Evolutionary conservation across 2,113 vertebrate genomes (phyloP).

Genomic region (Hippocampus barbouri): DNA sequence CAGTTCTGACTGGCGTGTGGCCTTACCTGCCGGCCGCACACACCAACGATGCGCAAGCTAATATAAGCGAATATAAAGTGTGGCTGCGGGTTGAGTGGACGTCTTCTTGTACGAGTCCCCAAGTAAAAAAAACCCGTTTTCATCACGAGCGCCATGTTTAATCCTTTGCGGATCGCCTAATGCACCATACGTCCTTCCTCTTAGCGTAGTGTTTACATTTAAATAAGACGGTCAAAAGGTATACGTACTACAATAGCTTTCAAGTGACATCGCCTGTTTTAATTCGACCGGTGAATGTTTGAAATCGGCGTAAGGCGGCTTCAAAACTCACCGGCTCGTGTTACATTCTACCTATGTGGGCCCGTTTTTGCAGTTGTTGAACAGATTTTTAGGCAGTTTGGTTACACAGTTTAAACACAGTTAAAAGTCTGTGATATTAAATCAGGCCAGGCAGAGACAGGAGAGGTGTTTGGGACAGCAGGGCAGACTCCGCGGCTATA

Average conservation of each 20-base stretch:
- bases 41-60: conserved; percentile 41
- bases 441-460: conserved; percentile 26
- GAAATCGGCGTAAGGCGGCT: conserved; percentile 23
- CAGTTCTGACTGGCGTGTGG: conserved; percentile 66
- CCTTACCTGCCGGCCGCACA: conserved; percentile 53
- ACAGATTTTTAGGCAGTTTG: conserved; percentile 9
- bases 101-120: conserved; percentile 5
- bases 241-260: conserved; percentile 24
- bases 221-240: conserved; percentile 32
- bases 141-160: conserved; percentile 31
- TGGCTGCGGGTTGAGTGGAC: conserved; percentile 39
- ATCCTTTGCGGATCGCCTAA: conserved; percentile 35
- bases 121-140: conserved; percentile 16
- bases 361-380: neutral
- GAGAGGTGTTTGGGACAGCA: conserved; percentile 10
- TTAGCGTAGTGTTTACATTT: conserved; percentile 39
- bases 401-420: conserved; percentile 28
- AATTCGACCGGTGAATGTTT: conserved; percentile 38
- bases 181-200: conserved; percentile 33
- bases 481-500: conserved; percentile 8
- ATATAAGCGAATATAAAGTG: conserved; percentile 49
- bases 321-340: conserved; percentile 24
- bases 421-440: conserved; percentile 22
- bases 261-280: conserved; percentile 37
- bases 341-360: conserved; percentile 17